Evolutionary conservation across 1,140 invertebrate species (phyloP).

Genomic region (Daktulosphaira vitifoliae): DNA sequence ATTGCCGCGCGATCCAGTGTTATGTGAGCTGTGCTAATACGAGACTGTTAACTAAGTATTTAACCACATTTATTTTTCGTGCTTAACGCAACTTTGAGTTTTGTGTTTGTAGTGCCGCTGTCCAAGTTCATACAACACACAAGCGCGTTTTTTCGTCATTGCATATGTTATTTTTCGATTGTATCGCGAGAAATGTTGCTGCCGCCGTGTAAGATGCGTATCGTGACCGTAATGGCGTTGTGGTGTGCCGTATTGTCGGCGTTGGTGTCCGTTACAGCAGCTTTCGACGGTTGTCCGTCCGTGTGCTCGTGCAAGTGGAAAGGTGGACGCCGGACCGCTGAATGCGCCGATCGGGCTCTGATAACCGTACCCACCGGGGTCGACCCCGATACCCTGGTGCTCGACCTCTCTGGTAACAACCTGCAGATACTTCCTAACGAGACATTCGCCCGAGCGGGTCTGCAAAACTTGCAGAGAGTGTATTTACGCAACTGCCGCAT

Average conservation of each 20-base stretch:
- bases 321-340: constrained; percentile 69
- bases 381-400: constrained; percentile 61
- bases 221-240: background rate
- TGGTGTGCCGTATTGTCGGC: background rate
- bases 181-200: background rate
- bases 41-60: too few relatives aligned
- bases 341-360: constrained; percentile 58
- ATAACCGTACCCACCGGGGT: constrained; percentile 59
- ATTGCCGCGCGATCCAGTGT: background rate
- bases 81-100: too few relatives aligned
- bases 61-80: background rate
- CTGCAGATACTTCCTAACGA: constrained; percentile 56
- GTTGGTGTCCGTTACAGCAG: constrained; percentile 45
- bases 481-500: constrained; percentile 64
- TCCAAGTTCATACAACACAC: too few relatives aligned
- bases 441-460: constrained; percentile 57
- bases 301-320: constrained; percentile 70
- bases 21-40: too few relatives aligned
- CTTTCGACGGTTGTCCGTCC: constrained; percentile 46
- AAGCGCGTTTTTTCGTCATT: background rate
- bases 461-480: constrained; percentile 73
- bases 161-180: background rate
- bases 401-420: constrained; percentile 65
- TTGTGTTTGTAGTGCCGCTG: too few relatives aligned
- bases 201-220: background rate